phyloP scores from a whole-genome alignment of 2,888 invertebrate genomes.

The Pseudococcus longispinus region DNA sequence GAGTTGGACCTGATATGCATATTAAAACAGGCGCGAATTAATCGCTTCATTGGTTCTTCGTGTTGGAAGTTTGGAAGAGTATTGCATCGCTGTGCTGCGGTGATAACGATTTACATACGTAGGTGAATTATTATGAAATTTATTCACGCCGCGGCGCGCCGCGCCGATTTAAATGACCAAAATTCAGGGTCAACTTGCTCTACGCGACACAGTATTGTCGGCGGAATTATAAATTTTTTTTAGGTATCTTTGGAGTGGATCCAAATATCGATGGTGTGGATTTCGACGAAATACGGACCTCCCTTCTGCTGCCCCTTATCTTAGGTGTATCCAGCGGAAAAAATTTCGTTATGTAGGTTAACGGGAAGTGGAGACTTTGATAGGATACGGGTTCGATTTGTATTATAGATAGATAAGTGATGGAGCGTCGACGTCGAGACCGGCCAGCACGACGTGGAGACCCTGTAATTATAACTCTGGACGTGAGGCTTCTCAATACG shows the following conservation, averaged over 20 bases:
- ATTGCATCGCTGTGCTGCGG: background rate
- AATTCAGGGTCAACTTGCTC: slow-evolving; percentile 13
- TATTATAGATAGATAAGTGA: background rate
- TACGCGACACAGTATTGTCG: background rate
- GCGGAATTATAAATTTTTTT: background rate
- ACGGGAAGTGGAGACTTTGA: background rate
- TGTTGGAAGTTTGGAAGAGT: background rate
- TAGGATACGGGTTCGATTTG: background rate
- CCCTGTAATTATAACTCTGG: background rate
- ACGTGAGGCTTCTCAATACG: background rate
- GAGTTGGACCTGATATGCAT: background rate
- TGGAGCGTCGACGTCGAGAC: background rate
- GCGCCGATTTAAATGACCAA: slow-evolving; percentile 24
- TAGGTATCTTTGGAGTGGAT: background rate
- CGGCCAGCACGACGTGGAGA: background rate
- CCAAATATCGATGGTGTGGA: background rate
- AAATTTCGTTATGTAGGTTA: background rate
- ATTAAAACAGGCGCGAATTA: background rate
- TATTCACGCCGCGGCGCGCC: slow-evolving; percentile 11
- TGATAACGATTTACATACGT: slow-evolving; percentile 21
- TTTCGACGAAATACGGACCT: background rate
- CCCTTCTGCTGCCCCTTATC: background rate
- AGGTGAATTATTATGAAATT: slow-evolving; percentile 10
- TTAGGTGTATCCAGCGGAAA: background rate
- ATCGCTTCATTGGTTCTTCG: background rate